Percentiles rank a stretch among this genome's conserved stretches.
Conservation (phyloP, 1,140 invertebrate genomes). For the Sesamia nonagrioides region DNA sequence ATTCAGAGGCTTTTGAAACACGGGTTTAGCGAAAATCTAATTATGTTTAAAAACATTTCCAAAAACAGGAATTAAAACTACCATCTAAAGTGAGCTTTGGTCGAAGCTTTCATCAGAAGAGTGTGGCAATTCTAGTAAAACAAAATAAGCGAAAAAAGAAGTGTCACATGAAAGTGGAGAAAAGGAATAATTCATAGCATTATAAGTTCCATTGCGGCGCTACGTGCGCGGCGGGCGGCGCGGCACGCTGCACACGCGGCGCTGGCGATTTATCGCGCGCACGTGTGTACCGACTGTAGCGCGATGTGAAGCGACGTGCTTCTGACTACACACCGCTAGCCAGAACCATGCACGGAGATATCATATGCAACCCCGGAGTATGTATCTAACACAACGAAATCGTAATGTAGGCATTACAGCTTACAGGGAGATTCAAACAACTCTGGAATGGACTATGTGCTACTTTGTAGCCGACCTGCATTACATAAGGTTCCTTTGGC, state of each 20-base stretch:
- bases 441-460: too few relatives aligned
- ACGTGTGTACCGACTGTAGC: slow-evolving; percentile 62
- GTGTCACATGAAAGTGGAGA: slow-evolving; percentile 61
- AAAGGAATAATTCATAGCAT: slow-evolving; percentile 70
- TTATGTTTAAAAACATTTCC: slow-evolving; percentile 13
- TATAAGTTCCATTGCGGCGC: slow-evolving; percentile 72
- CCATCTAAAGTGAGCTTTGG: slow-evolving; percentile 1
- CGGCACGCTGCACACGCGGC: slow-evolving; percentile 47
- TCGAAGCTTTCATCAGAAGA: slow-evolving; percentile 22
- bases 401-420: too few relatives aligned
- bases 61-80: neutral
- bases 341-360: neutral
- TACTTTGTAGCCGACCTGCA: too few relatives aligned
- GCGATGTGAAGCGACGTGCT: slow-evolving; percentile 46
- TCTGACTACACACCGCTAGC: neutral
- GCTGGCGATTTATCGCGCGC: slow-evolving; percentile 60
- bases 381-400: neutral
- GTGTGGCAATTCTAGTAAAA: neutral
- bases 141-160: slow-evolving; percentile 40
- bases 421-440: too few relatives aligned
- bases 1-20: neutral
- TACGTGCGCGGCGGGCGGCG: slow-evolving; percentile 55
- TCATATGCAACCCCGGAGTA: neutral
- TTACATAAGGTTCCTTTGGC: too few relatives aligned
- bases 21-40: slow-evolving; percentile 7